A percentile compares a stretch with the other conserved stretches of the same genome.
These are phyloP conservation scores for Canis aureus DNA, from an alignment of 2,113 vertebrate genomes.

Conservation along the genomic window DNA sequence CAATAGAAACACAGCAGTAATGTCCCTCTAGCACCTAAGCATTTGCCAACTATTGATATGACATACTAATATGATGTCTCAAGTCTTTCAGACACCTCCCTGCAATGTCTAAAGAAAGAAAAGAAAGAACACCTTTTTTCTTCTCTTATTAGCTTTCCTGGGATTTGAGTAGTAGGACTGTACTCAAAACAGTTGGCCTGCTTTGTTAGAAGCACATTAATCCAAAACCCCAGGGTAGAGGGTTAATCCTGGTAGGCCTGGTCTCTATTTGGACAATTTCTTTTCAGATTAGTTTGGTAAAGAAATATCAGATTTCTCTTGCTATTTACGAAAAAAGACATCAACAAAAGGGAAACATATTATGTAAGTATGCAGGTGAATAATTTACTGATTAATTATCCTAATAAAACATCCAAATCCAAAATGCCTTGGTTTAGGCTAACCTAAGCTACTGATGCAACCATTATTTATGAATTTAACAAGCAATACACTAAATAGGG, in stretches of 20 bases:
- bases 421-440: background rate
- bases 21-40: background rate
- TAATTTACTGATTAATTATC: constrained; percentile 30
- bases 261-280: background rate
- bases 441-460: background rate
- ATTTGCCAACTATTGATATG: background rate
- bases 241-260: background rate
- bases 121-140: background rate
- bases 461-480: constrained; percentile 6
- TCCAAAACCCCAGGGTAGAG: background rate
- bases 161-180: background rate
- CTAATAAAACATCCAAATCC: constrained; percentile 28
- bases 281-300: constrained; percentile 33
- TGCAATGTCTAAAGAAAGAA: background rate
- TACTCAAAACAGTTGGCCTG: background rate
- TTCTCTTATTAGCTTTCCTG: background rate
- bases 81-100: background rate
- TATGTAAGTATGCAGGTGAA: background rate
- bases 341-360: background rate
- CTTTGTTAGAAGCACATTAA: constrained; percentile 21
- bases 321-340: background rate
- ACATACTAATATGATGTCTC: background rate
- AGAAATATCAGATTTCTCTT: constrained; percentile 42
- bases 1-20: background rate
- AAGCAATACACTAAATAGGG: background rate